A percentile compares a stretch with the other conserved stretches of the same genome.
phyloP scores from a whole-genome alignment of 2,797 vertebrate genomes.

The Pampus argenteus region DNA sequence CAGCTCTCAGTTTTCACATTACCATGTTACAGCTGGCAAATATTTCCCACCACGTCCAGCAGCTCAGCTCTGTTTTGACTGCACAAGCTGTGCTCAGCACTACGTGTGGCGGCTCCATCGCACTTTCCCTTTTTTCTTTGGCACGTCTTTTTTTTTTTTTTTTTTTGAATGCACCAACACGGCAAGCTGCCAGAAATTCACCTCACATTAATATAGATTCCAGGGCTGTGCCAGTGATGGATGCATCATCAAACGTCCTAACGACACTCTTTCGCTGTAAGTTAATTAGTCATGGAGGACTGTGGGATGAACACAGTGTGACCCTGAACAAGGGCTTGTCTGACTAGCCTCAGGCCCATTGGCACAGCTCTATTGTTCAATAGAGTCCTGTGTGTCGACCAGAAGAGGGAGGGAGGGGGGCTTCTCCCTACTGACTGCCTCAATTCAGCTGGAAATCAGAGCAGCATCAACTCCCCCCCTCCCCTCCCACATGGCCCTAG shows the following conservation, averaged over 20 bases:
- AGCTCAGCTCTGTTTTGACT: constrained; percentile 67
- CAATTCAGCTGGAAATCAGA: constrained; percentile 86
- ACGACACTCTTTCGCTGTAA: constrained; percentile 77
- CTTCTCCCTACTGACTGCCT: constrained; percentile 83
- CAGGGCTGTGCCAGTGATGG: constrained; percentile 65
- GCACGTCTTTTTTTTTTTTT: constrained; percentile 3
- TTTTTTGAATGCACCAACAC: constrained; percentile 45
- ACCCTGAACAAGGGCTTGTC: constrained; percentile 84
- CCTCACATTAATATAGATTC: constrained; percentile 72
- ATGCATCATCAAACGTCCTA: constrained; percentile 79
- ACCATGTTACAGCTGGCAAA: constrained; percentile 50
- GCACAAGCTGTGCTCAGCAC: constrained; percentile 54
- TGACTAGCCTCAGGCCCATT: constrained; percentile 81
- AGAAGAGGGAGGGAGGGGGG: constrained; percentile 72
- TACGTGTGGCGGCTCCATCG: constrained; percentile 50
- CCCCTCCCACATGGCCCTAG: constrained; percentile 75
- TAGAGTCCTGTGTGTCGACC: constrained; percentile 81
- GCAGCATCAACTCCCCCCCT: constrained; percentile 77
- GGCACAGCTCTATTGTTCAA: constrained; percentile 85
- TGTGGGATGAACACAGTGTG: constrained; percentile 80
- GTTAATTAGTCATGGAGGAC: constrained; percentile 85
- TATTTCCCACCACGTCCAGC: constrained; percentile 63
- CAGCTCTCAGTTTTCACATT: constrained; percentile 57
- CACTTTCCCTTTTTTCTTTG: constrained; percentile 47
- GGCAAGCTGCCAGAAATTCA: constrained; percentile 66